These are phyloP conservation scores for Patella ulyssiponensis DNA, from an alignment of 2,888 invertebrate species.

Conservation along the genomic window DNA sequence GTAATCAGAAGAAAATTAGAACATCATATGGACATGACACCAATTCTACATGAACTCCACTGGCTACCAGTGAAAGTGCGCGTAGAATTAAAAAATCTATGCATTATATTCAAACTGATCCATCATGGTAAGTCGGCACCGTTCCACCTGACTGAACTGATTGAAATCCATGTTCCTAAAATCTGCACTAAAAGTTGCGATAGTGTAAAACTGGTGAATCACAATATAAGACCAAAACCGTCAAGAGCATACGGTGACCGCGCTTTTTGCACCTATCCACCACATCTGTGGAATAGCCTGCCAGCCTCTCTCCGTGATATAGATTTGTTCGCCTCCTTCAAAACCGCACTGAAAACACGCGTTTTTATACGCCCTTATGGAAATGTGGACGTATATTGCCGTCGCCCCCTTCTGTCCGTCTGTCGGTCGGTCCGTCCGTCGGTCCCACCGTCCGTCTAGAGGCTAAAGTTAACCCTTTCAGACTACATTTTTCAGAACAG, in stretches of 20 bases:
- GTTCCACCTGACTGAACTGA: not conserved
- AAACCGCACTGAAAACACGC: not conserved
- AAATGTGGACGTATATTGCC: too few species aligned
- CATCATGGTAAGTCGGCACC: not conserved
- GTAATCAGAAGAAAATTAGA: not conserved
- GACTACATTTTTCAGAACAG: too few species aligned
- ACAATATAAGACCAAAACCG: not conserved
- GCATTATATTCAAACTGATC: not conserved
- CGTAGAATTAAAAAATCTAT: constrained; percentile 4
- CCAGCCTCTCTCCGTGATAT: not conserved
- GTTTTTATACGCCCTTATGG: too few species aligned
- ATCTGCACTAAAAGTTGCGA: not conserved
- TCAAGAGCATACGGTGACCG: not conserved
- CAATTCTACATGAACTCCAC: constrained; percentile 6
- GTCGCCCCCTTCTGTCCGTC: too few species aligned
- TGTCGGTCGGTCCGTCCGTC: too few species aligned
- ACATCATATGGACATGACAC: not conserved
- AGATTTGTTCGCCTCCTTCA: not conserved
- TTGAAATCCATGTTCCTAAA: not conserved
- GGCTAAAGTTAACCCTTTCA: too few species aligned
- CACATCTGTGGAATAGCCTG: not conserved
- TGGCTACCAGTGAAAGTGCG: constrained; percentile 11
- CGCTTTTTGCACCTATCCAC: not conserved
- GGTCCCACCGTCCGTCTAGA: too few species aligned
- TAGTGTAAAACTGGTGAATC: not conserved